Percentiles rank a stretch among this genome's conserved stretches.
phyloP scores from a whole-genome alignment of 1,140 invertebrate species.

The Piezodorus guildinii region DNA sequence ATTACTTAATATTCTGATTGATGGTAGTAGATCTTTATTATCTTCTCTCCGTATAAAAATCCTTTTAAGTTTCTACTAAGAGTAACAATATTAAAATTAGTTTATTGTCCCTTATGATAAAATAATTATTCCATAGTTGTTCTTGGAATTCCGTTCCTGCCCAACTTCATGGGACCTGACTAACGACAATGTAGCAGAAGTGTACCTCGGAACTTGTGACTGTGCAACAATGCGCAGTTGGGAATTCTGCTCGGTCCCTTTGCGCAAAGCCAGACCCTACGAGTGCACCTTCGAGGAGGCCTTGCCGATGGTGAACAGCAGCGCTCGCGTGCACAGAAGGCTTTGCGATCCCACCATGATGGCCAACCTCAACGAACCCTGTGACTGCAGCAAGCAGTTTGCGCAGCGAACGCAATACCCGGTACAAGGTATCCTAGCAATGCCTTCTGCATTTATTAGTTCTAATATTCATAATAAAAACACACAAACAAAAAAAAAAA shows the following conservation, averaged over 20 bases:
- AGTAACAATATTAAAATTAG: no score
- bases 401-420: neutral
- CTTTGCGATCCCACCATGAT: conserved; percentile 1
- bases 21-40: no score
- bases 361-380: neutral
- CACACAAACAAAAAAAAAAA: no score
- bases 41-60: no score
- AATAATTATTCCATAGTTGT: neutral
- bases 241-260: conserved; percentile 12
- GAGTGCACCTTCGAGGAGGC: conserved; percentile 19
- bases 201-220: conserved; percentile 4
- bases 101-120: no score
- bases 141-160: neutral
- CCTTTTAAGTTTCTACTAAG: no score
- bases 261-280: conserved; percentile 9
- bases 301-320: neutral
- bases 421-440: neutral
- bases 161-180: neutral
- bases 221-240: conserved; percentile 15
- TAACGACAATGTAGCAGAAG: neutral
- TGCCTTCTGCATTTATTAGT: no score
- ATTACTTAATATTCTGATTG: no score
- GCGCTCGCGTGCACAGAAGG: neutral
- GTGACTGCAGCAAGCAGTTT: neutral
- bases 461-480: no score